Base-by-base conservation (phyloP, 2,113 vertebrate genomes). In the Etheostoma cragini region DNA sequence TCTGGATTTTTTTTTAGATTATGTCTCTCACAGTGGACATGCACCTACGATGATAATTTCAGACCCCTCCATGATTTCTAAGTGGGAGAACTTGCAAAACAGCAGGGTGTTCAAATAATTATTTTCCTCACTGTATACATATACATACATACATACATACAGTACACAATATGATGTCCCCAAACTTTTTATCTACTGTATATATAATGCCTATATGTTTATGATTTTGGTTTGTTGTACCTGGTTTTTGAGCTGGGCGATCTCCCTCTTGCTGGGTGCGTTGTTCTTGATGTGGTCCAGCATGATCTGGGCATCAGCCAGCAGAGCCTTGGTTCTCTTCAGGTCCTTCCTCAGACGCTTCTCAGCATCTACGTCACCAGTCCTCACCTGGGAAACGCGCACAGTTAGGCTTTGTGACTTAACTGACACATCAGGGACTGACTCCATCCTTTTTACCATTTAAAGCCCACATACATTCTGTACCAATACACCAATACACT, bases 241-340 rank as follows among this genome's bases (percentile, higher is more conserved):
- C 97, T 99, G 98, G 88, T 98, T 99, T 88, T 98, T 98, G 64
- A 99, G 96, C 92, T 99, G 98, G 1, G 97, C 96, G 0, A 99
- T 97, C 93, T 99, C 98, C 88, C 98, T 95, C 92, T 99, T 99
- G 95, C 97, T 99, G 78, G 98, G 98, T 0, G 98, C 97, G 0
- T 97, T 98, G 95, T 97, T 99, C 91, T 99, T 99, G 72, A 99
- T 95, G 94, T 99, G 98, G 89, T 99, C 97, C 91, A 99, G 92
- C 98, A 99, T 99, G 94, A 98, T 97, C 93, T 99, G 98, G 0
- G 98, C 97, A 0, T 99, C 98, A 0, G 97, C 97, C 81, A 99
- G 88, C 83, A 99, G 95, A 0, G 97, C 97, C 82, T 99, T 99
- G 1, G 98, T 99, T 86, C 98, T 96, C 91, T 98, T 98, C 89